Evolutionary conservation across 1,140 invertebrate genomes (phyloP).

Genomic region (Calliphora vicina): DNA sequence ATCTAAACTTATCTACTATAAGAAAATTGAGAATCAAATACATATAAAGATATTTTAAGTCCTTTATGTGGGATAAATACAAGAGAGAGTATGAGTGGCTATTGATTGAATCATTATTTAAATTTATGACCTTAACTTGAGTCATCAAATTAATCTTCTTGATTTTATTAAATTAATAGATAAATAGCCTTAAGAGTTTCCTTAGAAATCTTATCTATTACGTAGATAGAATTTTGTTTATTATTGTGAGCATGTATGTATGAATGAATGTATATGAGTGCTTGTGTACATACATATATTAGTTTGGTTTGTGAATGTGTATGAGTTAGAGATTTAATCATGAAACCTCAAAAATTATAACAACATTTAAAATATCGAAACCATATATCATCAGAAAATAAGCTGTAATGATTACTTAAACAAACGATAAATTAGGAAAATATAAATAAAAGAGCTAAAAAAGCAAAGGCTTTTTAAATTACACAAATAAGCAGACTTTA

Average conservation of each 20-base stretch:
- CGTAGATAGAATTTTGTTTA: not conserved
- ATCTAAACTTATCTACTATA: no score
- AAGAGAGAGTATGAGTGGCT: not conserved
- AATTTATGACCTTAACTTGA: conserved; percentile 1
- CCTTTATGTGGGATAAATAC: no score
- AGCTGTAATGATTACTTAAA: not conserved
- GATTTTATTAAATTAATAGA: not conserved
- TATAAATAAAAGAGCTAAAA: not conserved
- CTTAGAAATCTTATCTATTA: no score
- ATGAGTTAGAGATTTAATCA: not conserved
- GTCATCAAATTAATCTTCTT: conserved; percentile 1
- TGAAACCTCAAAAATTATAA: not conserved
- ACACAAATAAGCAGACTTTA: not conserved
- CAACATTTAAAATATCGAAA: not conserved
- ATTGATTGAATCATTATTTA: conserved; percentile 12
- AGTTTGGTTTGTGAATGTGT: no score
- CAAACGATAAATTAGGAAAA: conserved; percentile 10
- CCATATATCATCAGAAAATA: not conserved
- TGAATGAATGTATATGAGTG: not conserved
- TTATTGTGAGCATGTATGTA: not conserved
- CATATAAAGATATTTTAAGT: no score
- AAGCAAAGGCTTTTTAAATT: not conserved
- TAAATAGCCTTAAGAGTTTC: not conserved
- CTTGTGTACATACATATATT: no score
- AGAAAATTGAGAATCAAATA: no score